Evolutionary conservation across 2,888 invertebrate genomes (phyloP).

Genomic region (Thera obeliscata): DNA sequence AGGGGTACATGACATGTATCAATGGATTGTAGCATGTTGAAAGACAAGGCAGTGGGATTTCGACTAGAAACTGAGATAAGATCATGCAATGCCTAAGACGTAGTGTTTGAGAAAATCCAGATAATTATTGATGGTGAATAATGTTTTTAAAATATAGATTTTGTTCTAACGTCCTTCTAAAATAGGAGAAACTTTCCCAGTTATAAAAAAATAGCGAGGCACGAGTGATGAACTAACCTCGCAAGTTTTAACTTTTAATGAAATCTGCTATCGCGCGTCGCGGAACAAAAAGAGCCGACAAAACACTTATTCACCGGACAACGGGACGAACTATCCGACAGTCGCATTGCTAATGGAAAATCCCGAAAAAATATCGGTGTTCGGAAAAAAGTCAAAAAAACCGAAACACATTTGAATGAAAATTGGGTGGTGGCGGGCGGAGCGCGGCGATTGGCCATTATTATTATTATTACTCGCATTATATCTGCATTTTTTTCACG

Average conservation of each 20-base stretch:
- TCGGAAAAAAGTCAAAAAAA: slow-evolving; percentile 74
- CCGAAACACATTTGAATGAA: slow-evolving; percentile 81
- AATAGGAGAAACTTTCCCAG: not conserved
- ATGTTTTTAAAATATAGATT: not conserved
- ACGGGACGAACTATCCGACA: slow-evolving; percentile 65
- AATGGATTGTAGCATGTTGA: slow-evolving; percentile 21
- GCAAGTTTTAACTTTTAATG: slow-evolving; percentile 59
- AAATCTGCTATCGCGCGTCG: slow-evolving; percentile 55
- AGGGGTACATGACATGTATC: slow-evolving; percentile 30
- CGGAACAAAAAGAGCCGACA: slow-evolving; percentile 55
- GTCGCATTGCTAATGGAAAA: slow-evolving; percentile 80
- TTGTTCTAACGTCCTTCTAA: not conserved
- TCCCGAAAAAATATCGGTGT: slow-evolving; percentile 79
- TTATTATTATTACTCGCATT: slow-evolving; percentile 84
- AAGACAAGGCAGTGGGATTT: slow-evolving; percentile 14
- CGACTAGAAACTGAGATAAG: slow-evolving; percentile 2
- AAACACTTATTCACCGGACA: slow-evolving; percentile 63
- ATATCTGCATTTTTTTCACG: slow-evolving; percentile 83
- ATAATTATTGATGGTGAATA: not conserved
- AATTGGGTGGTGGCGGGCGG: slow-evolving; percentile 78
- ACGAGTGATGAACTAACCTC: slow-evolving; percentile 22
- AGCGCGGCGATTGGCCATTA: slow-evolving; percentile 78
- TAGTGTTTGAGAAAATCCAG: not conserved
- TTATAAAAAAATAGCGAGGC: slow-evolving; percentile 23
- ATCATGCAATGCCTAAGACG: not conserved